Evolutionary conservation across 2,113 vertebrate genomes (phyloP), one percentile per base, ranked within the genome.

Genomic region (Girardinichthys multiradiatus): DNA sequence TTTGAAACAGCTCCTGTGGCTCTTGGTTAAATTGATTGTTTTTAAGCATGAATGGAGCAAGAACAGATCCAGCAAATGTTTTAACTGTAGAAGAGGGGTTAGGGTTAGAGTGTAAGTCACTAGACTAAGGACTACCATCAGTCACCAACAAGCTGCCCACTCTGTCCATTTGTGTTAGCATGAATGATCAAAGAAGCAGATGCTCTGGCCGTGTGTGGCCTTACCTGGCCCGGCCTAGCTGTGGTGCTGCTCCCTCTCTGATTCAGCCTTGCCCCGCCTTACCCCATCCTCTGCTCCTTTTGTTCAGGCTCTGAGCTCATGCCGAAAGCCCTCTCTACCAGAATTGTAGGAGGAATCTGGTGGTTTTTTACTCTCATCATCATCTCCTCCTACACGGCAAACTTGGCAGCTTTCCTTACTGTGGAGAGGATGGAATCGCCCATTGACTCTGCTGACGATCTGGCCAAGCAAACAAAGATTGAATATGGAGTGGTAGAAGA

Each of bases 351-450:
- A 92, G 98, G 98, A 91, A 99, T 99, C 94, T 99, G 98, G 98
- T 99, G 97, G 98, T 99, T 99, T 96, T 99, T 99, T 93, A 99
- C 98, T 72, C 96, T 99, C 92, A 99, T 99, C 96, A 99, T 99
- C 95, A 99, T 99, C 95, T 99, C 97, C 79, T 99, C 98, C 86
- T 99, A 99, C 87, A 99, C 98, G 89, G 97, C 98, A 90, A 99
- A 99, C 95, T 90, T 99, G 94, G 98, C 98, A 70, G 98, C 98
- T 89, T 99, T 99, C 95, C 97, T 99, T 90, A 99, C 98, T 59
- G 98, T 99, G 94, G 98, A 99, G 81, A 94, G 98, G 57, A 99
- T 99, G 98, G 97, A 99, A 92, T 99, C 98, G 14, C 97, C 98
- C 37, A 99, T 99, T 30, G 97, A 98, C 80, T 99, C 98, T 31